A percentile compares a stretch with the other conserved stretches of the same genome.
Evolutionary conservation across 2,797 vertebrate species (phyloP).

Genomic region (Pagetopsis macropterus): DNA sequence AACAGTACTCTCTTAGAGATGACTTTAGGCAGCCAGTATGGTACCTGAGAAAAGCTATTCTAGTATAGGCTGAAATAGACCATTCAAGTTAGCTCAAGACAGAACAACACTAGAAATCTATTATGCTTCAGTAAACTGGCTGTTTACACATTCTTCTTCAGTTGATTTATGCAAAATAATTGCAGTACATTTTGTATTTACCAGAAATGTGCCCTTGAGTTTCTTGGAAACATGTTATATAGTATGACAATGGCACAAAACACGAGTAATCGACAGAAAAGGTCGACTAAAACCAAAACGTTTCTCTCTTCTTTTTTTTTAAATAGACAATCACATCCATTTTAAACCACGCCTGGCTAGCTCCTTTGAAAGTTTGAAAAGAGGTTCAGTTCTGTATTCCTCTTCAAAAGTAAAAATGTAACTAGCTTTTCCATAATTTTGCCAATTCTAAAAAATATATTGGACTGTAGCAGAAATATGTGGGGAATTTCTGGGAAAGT

Average conservation of each 20-base stretch:
- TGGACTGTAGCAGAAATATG: conserved; percentile 7
- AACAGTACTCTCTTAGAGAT: neutral
- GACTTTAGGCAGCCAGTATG: neutral
- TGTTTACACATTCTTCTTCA: too few species aligned
- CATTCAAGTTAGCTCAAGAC: neutral
- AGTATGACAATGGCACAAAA: too few species aligned
- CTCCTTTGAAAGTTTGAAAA: neutral
- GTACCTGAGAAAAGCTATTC: neutral
- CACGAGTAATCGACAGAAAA: too few species aligned
- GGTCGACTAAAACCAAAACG: too few species aligned
- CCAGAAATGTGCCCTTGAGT: too few species aligned
- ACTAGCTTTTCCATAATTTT: neutral
- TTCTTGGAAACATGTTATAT: too few species aligned
- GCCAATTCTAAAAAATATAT: neutral
- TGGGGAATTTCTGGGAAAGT: conserved; percentile 10
- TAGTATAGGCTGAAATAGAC: neutral
- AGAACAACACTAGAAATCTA: too few species aligned
- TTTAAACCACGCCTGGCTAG: neutral
- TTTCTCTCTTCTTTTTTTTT: too few species aligned
- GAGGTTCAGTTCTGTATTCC: neutral
- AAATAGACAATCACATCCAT: neutral
- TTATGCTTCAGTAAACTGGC: too few species aligned
- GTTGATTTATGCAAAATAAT: too few species aligned
- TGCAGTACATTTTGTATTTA: too few species aligned
- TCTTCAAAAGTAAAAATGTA: neutral